Base-by-base conservation (phyloP, 2,797 vertebrate genomes). In the Darevskia nairensis region DNA sequence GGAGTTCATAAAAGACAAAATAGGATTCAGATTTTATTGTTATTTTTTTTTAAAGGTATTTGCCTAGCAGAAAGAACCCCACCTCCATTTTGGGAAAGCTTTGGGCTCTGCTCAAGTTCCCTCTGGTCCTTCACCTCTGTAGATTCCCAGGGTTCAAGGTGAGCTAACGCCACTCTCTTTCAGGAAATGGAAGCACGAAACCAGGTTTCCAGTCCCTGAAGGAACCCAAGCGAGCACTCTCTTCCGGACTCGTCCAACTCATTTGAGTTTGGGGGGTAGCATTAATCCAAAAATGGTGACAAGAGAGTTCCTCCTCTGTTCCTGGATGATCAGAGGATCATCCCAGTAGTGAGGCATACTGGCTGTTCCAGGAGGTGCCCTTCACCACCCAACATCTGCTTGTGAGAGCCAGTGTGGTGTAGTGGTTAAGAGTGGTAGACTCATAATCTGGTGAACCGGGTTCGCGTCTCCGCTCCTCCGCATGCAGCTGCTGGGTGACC, bases 391-490 rank as follows among this genome's bases (percentile, higher is more conserved):
- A 5, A 29, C 23, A 27, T 17, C 41, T 41, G 39, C 39, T 41
- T 29, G 5, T 4, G 27, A 46, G 10, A 46, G 46, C 46, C 46
- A 46, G 46, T 11, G 10, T 46, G 46, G 46, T 3, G 10, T 46
- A 46, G 46, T 46, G 46, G 9, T 46, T 46, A 46, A 46, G 46
- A 46, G 46, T 7, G 46, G 46, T 46, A 10, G 46, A 3, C 9
- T 46, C 2, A 0, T 46, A 46, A 46, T 46, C 46, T 11, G 46
- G 46, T 0, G 46, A 50, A 3, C 0, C 0, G 10, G 46, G 46
- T 11, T 50, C 46, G 2, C 0, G 9, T 50, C 46, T 1, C 46
- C 46, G 2, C 10, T 50, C 46, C 46, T 50, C 46, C 10, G 11
- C 46, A 11, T 50, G 46, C 46, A 50, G 46, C 46, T 50, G 46